A percentile compares a stretch with the other conserved stretches of the same genome.
Evolutionary conservation across 2,888 invertebrate genomes (phyloP).

Genomic region (Polyommatus iphigenia): DNA sequence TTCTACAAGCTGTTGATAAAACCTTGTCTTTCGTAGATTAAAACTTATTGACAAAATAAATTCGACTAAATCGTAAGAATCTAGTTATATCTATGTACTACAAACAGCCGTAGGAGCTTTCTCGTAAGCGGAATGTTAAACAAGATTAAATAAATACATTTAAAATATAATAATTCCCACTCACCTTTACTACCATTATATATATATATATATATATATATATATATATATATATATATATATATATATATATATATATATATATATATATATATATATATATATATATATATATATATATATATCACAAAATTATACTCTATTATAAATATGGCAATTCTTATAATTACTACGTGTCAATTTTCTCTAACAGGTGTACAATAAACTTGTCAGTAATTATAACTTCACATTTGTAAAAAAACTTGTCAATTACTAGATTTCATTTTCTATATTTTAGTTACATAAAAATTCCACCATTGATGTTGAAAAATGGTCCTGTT

Average conservation of each 20-base stretch:
- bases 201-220: too few species aligned
- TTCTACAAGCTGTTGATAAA: slow-evolving; percentile 13
- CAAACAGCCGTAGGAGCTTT: slow-evolving; percentile 26
- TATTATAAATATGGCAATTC: slow-evolving; percentile 23
- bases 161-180: not conserved
- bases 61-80: slow-evolving; percentile 30
- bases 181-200: slow-evolving; percentile 6
- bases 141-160: not conserved
- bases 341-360: slow-evolving; percentile 38
- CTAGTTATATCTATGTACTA: slow-evolving; percentile 21
- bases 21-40: slow-evolving; percentile 24
- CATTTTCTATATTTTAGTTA: not conserved
- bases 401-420: not conserved
- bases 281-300: too few species aligned
- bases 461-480: not conserved
- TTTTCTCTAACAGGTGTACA: slow-evolving; percentile 31
- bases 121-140: slow-evolving; percentile 14
- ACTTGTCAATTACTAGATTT: not conserved
- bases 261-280: too few species aligned
- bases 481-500: not conserved
- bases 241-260: too few species aligned
- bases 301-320: slow-evolving; percentile 15
- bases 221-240: too few species aligned
- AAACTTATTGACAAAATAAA: slow-evolving; percentile 33
- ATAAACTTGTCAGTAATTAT: not conserved